Percentiles rank a stretch among this genome's conserved stretches.
Conservation (phyloP, 2,797 vertebrate species). For the Premnoplex brunnescens region DNA sequence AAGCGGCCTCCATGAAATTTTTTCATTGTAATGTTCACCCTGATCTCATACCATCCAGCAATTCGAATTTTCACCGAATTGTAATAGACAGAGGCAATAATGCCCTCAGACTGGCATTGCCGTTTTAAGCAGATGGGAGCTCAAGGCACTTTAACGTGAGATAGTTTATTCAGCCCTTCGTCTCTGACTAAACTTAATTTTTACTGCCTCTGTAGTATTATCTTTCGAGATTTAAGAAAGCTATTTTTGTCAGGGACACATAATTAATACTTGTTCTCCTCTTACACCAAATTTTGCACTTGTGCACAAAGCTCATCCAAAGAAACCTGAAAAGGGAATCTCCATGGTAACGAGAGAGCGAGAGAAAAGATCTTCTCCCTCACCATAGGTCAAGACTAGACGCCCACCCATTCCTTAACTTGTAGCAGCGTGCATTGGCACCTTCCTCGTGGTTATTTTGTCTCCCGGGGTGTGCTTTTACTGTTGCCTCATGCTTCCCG, state of each 20-base stretch:
- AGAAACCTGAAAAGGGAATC: slow-evolving; percentile 48
- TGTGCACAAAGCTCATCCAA: neutral
- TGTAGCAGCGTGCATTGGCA: slow-evolving; percentile 1
- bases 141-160: neutral
- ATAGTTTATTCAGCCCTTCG: neutral
- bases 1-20: neutral
- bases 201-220: neutral
- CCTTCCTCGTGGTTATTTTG: neutral
- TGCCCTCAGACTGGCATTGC: neutral
- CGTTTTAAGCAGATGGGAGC: slow-evolving; percentile 5
- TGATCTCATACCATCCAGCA: neutral
- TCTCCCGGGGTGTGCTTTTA: neutral
- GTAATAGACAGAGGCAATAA: neutral
- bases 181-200: slow-evolving; percentile 2
- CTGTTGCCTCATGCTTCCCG: neutral
- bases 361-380: slow-evolving; percentile 17
- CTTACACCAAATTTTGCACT: slow-evolving; percentile 25
- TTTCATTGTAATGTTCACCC: neutral
- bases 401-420: slow-evolving; percentile 6
- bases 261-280: slow-evolving; percentile 10
- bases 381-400: slow-evolving; percentile 20
- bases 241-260: neutral
- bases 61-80: neutral
- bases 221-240: neutral
- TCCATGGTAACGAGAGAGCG: slow-evolving; percentile 29